These are phyloP conservation scores for Frankliniella intonsa DNA, from an alignment of 2,888 invertebrate genomes.

Conservation along the genomic window DNA sequence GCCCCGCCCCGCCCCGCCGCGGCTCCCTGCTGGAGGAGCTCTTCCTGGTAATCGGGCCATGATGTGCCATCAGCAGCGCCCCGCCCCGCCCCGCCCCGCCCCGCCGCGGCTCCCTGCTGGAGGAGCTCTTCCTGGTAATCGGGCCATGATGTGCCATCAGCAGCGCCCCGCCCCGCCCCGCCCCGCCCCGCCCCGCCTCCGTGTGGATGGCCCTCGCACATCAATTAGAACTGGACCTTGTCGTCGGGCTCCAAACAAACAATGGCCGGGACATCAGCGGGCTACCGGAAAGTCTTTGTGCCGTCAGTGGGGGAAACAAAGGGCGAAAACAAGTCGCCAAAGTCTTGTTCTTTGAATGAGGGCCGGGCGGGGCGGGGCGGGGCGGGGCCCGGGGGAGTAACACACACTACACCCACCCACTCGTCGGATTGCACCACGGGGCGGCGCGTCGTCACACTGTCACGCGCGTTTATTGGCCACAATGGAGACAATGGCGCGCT, in stretches of 20 bases:
- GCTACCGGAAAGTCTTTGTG: conserved; percentile 16
- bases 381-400: too few species aligned
- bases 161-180: background rate
- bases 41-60: background rate
- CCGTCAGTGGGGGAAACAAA: background rate
- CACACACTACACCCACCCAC: background rate
- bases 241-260: conserved; percentile 7
- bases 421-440: conserved; percentile 15
- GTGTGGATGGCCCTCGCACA: background rate
- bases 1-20: too few species aligned
- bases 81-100: too few species aligned
- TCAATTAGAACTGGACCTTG: conserved; percentile 2
- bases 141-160: background rate
- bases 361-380: background rate
- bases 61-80: background rate
- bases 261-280: conserved; percentile 7
- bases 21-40: background rate
- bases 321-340: background rate
- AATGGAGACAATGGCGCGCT: background rate
- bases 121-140: background rate
- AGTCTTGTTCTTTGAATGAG: conserved; percentile 1
- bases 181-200: background rate
- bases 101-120: too few species aligned
- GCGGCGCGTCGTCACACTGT: background rate
- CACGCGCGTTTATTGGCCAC: conserved; percentile 12